Conservation (phyloP, 2,797 vertebrate genomes). For the Eulemur albifrons region DNA sequence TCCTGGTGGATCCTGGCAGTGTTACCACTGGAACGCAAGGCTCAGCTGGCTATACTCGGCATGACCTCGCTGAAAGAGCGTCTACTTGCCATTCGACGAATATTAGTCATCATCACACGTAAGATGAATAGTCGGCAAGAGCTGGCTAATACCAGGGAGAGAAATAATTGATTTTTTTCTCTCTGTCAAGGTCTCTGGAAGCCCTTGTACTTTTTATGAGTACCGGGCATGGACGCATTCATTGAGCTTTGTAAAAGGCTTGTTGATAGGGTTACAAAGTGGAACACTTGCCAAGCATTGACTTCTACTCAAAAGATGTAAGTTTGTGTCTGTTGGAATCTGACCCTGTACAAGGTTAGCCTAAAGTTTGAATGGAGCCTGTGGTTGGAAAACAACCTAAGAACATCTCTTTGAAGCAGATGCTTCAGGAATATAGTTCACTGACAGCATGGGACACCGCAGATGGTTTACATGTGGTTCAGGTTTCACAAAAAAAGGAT, state of each 20-base stretch:
- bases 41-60: conserved; percentile 93
- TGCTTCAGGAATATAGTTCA: conserved; percentile 60
- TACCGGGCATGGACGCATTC: conserved; percentile 58
- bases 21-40: conserved; percentile 91
- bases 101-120: conserved; percentile 93
- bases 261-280: conserved; percentile 64
- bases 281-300: conserved; percentile 70
- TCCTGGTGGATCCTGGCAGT: conserved; percentile 96
- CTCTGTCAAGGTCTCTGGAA: neutral
- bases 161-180: conserved; percentile 54
- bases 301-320: conserved; percentile 66
- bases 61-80: conserved; percentile 94
- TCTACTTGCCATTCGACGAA: conserved; percentile 91
- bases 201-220: neutral
- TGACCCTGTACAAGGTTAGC: conserved; percentile 77
- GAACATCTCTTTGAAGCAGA: conserved; percentile 58
- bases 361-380: conserved; percentile 66
- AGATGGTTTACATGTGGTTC: conserved; percentile 51
- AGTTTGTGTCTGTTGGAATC: conserved; percentile 74
- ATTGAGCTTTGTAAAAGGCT: conserved; percentile 66
- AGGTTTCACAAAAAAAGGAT: conserved; percentile 65
- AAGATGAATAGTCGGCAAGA: conserved; percentile 90
- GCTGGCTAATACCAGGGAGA: conserved; percentile 63
- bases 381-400: conserved; percentile 70
- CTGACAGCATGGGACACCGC: conserved; percentile 46